Conservation (phyloP, 2,113 vertebrate genomes). For the Malaclemys terrapin region DNA sequence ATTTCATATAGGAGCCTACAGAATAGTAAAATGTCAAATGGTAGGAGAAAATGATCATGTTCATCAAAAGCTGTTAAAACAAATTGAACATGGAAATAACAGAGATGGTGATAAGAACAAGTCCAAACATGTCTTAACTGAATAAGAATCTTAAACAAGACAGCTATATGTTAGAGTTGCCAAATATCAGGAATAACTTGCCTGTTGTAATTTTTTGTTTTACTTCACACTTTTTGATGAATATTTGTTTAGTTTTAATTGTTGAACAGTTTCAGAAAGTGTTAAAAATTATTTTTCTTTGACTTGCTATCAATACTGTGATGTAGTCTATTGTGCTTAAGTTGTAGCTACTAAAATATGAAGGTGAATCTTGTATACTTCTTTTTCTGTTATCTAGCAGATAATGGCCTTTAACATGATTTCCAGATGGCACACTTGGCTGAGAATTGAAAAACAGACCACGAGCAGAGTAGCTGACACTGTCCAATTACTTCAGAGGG, state of each 20-base stretch:
- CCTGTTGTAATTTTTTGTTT: conserved; percentile 21
- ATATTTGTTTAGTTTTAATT: conserved; percentile 37
- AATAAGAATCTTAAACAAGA: neutral
- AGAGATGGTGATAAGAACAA: neutral
- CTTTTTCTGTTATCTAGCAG: neutral
- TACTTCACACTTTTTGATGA: conserved; percentile 11
- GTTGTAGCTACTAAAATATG: neutral
- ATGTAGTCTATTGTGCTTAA: conserved; percentile 10
- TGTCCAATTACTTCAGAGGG: neutral
- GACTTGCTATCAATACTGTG: conserved; percentile 7
- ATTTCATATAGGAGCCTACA: neutral
- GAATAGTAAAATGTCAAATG: neutral
- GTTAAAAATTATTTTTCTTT: conserved; percentile 21
- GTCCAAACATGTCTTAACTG: conserved; percentile 5
- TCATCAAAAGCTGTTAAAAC: neutral
- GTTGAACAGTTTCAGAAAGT: conserved; percentile 26
- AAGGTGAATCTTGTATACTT: neutral
- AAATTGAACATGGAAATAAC: neutral
- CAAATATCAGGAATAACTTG: conserved; percentile 28
- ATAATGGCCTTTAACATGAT: neutral
- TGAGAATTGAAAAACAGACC: too few relatives aligned
- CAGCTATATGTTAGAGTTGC: neutral
- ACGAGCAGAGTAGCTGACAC: neutral
- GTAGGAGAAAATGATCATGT: neutral
- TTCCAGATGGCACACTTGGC: neutral